These are phyloP conservation scores for Triplophysa yarkandensis DNA, from an alignment of 2,797 vertebrate species.

Conservation along the genomic window DNA sequence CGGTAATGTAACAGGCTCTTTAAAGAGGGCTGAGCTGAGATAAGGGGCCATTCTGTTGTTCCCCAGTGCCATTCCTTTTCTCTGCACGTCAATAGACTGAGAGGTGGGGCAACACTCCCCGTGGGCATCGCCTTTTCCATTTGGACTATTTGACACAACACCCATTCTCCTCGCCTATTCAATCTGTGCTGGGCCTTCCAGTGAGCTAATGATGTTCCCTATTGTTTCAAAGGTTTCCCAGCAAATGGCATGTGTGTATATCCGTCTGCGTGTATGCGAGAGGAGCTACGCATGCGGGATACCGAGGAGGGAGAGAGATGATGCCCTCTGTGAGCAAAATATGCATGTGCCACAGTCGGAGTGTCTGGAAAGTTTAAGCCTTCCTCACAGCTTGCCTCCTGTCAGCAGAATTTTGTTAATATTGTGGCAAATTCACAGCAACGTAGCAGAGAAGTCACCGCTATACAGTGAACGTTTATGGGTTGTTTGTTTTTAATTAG, in stretches of 20 bases:
- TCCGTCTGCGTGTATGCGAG: constrained; percentile 30
- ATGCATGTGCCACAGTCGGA: constrained; percentile 21
- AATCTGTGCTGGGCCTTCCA: constrained; percentile 43
- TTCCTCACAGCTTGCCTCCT: constrained; percentile 48
- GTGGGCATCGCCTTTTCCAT: constrained; percentile 47
- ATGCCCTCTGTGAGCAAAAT: constrained; percentile 28
- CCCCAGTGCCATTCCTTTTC: constrained; percentile 42
- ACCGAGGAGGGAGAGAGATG: constrained; percentile 31
- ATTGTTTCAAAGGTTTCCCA: constrained; percentile 54
- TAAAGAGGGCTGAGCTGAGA: constrained; percentile 27
- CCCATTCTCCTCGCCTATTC: constrained; percentile 44
- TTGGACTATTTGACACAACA: constrained; percentile 52
- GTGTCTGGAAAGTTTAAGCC: constrained; percentile 39
- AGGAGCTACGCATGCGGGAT: background rate
- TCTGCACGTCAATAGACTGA: constrained; percentile 45
- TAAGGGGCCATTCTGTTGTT: constrained; percentile 18
- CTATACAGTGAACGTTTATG: constrained; percentile 14
- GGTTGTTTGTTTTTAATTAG: constrained; percentile 23
- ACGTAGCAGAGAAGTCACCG: constrained; percentile 50
- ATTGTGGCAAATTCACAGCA: constrained; percentile 57
- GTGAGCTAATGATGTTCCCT: constrained; percentile 52
- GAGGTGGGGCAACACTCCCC: constrained; percentile 47
- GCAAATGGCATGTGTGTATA: constrained; percentile 44
- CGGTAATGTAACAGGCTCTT: constrained; percentile 30
- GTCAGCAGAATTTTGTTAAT: constrained; percentile 59